Evolutionary conservation across 2,888 invertebrate genomes (phyloP).

Genomic region (Liodrosophila aerea): DNA sequence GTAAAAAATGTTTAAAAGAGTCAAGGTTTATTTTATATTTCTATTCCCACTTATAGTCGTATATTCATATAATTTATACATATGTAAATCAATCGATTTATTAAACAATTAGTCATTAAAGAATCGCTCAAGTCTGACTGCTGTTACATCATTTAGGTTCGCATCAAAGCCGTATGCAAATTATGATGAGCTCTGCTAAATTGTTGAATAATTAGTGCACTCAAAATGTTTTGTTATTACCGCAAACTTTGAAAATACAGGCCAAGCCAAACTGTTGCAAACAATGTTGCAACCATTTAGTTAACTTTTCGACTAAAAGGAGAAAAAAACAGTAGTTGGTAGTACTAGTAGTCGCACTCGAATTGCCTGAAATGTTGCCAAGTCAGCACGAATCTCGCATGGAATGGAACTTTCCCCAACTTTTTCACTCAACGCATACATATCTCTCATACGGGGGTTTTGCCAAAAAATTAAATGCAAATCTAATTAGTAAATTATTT

Average conservation of each 20-base stretch:
- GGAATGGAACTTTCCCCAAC: conserved; percentile 36
- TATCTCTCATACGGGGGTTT: conserved; percentile 29
- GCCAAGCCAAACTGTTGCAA: conserved; percentile 42
- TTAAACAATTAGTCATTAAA: no score
- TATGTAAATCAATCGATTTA: no score
- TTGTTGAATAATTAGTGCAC: conserved; percentile 68
- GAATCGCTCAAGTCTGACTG: no score
- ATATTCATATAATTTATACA: no score
- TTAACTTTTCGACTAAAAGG: no score
- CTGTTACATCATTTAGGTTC: conserved; percentile 45
- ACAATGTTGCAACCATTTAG: conserved; percentile 33
- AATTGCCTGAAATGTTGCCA: conserved; percentile 42
- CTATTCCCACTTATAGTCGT: no score
- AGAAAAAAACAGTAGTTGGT: no score
- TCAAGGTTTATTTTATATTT: no score
- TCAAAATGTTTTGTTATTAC: conserved; percentile 28
- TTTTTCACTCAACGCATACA: conserved; percentile 20
- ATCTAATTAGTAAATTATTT: conserved; percentile 81
- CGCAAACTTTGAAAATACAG: conserved; percentile 15
- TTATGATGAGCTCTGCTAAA: conserved; percentile 81
- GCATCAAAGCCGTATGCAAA: conserved; percentile 78
- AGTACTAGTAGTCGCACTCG: no score
- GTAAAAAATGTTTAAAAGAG: no score
- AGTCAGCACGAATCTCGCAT: conserved; percentile 53
- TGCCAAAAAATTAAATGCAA: conserved; percentile 76